Percentiles rank a stretch among this genome's conserved stretches.
These are phyloP conservation scores for Alentia gelatinosa DNA, from an alignment of 2,888 invertebrate species.

Conservation along the genomic window DNA sequence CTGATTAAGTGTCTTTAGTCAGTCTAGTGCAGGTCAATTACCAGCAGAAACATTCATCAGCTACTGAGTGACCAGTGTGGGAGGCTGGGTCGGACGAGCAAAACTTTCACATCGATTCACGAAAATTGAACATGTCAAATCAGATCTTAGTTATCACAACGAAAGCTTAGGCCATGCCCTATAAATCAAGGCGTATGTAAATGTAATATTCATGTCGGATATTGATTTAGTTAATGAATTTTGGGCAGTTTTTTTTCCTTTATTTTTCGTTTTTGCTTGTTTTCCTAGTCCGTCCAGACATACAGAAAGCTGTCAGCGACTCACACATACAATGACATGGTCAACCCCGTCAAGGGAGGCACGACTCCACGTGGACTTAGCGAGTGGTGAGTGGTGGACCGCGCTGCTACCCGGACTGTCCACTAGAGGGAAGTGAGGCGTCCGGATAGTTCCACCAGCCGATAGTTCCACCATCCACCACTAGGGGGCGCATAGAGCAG, in stretches of 20 bases:
- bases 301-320: conserved; percentile 37
- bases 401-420: not conserved
- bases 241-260: too few relatives aligned
- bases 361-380: not conserved
- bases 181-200: too few relatives aligned
- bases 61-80: conserved; percentile 44
- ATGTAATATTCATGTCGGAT: too few relatives aligned
- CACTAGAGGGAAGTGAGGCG: not conserved
- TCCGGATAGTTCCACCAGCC: too few relatives aligned
- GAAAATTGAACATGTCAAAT: too few relatives aligned
- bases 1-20: not conserved
- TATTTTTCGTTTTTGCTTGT: not conserved
- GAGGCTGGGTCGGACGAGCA: not conserved
- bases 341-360: not conserved
- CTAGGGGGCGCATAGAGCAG: not conserved
- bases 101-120: too few relatives aligned
- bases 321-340: conserved; percentile 25
- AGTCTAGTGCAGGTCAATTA: conserved; percentile 36
- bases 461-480: not conserved
- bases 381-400: not conserved
- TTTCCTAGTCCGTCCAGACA: not conserved
- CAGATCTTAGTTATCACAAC: too few relatives aligned
- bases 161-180: too few relatives aligned
- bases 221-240: too few relatives aligned
- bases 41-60: conserved; percentile 30